Base-by-base conservation (phyloP, 2,888 invertebrate genomes). In the Cryptus viduatorius region DNA sequence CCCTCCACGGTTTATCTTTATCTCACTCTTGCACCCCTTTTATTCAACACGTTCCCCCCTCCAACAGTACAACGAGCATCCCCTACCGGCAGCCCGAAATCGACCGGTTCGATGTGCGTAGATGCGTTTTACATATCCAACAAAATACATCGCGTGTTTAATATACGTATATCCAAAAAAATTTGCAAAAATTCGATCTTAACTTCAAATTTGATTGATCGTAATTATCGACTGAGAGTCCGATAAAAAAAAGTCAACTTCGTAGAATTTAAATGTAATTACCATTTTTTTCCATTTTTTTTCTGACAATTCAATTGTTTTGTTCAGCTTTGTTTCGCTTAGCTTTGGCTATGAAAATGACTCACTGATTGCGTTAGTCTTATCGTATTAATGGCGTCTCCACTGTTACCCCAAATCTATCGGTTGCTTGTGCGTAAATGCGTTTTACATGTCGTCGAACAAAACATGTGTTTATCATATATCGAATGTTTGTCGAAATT, bases 11-110 rank as follows among this genome's bases (percentile, higher is more conserved):
- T 29, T 48, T 50, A 61, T 50, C 61, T 69, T 50, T 65, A 56
- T 50, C 75, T 79, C 68, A 8, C 81, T 81, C 75, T 10, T 65
- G 69, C 84, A 75, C 71, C 82, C 84, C 65, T 67, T 77, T 71
- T 29, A 64, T 75, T 79, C 83, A 12, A 31, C 59, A 14, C 59
- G n/a, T 29, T 14, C 31, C 59, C 59, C n/a, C 29, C 59, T 14
- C n/a, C 24, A 14, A 29, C 0, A n/a, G 48, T 67, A 42, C 48
- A 50, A 73, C 42, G 53, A 69, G 50, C 75, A 71, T 83, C 79
- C 46, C 31, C 61, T 24, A 2, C 59, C 12, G 24, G 59, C 16
- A 16, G 48, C 73, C 46, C 61, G n/a, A 73, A 73, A 73, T 73
- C 73, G 73, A 73, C 73, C 73, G 59, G 44, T 46, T 44, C 61